Percentiles rank a stretch among this genome's conserved stretches.
These are phyloP conservation scores for Drosophila micromelanica DNA, from an alignment of 1,140 invertebrate species.

Conservation along the genomic window DNA sequence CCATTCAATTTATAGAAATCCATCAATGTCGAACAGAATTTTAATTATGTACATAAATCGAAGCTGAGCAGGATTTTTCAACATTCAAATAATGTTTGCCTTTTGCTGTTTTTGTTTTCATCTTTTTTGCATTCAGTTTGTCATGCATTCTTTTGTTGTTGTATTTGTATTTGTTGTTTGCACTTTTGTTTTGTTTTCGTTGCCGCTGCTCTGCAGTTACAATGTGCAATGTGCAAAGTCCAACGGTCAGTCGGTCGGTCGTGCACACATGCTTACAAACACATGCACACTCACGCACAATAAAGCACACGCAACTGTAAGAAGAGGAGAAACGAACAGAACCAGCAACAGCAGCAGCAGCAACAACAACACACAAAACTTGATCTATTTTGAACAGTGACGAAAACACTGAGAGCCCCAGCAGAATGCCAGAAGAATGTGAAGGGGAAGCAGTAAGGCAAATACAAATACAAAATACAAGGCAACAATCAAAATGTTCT, in stretches of 20 bases:
- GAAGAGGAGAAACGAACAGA: constrained; percentile 32
- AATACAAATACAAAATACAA: constrained; percentile 9
- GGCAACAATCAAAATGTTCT: constrained; percentile 23
- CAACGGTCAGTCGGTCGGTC: constrained; percentile 77
- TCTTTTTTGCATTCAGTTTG: constrained; percentile 30
- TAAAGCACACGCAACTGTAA: constrained; percentile 31
- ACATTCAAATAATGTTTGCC: constrained; percentile 23
- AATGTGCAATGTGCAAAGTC: constrained; percentile 76
- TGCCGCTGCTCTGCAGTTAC: constrained; percentile 55
- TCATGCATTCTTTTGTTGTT: constrained; percentile 4
- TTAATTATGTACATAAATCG: constrained; percentile 47
- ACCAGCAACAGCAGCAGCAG: constrained; percentile 1
- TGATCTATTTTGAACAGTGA: constrained; percentile 50
- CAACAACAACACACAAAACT: constrained; percentile 18
- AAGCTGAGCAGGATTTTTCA: constrained; percentile 21
- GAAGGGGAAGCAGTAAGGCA: constrained; percentile 26
- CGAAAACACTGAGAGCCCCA: constrained; percentile 37
- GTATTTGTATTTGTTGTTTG: too few species aligned
- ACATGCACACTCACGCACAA: constrained; percentile 26
- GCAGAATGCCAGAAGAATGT: constrained; percentile 3
- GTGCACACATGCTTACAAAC: constrained; percentile 11
- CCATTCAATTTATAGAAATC: constrained; percentile 16
- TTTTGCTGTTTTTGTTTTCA: constrained; percentile 14
- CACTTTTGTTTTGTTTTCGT: constrained; percentile 46
- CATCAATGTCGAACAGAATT: constrained; percentile 40